phyloP scores from a whole-genome alignment of 2,113 vertebrate genomes.

The Muntiacus reevesi region DNA sequence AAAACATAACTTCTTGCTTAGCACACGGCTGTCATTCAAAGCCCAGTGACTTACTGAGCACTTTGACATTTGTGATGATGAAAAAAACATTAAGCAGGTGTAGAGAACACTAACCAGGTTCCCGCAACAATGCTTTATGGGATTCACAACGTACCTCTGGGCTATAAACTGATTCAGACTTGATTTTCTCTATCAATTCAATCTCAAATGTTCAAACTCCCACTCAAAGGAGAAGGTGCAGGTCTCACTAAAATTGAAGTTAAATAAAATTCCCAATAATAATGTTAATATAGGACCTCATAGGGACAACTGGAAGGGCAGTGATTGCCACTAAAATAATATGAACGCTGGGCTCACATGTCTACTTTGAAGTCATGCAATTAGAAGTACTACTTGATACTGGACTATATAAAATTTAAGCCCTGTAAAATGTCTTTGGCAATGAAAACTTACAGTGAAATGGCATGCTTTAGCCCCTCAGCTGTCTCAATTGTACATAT shows the following conservation, averaged over 20 bases:
- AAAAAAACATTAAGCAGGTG: constrained; percentile 86
- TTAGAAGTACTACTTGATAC: constrained; percentile 73
- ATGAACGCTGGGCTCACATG: constrained; percentile 18
- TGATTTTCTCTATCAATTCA: constrained; percentile 80
- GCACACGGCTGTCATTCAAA: constrained; percentile 85
- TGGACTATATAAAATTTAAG: constrained; percentile 71
- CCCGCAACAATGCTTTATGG: constrained; percentile 85
- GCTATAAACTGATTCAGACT: constrained; percentile 81
- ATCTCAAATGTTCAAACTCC: constrained; percentile 73
- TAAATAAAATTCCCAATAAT: constrained; percentile 59
- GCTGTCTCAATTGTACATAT: constrained; percentile 62
- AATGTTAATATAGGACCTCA: constrained; percentile 46
- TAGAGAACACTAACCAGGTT: constrained; percentile 88
- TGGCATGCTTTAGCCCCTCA: constrained; percentile 54
- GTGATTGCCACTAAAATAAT: constrained; percentile 29
- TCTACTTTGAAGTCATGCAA: constrained; percentile 68
- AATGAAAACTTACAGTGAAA: constrained; percentile 67
- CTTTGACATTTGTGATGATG: constrained; percentile 86
- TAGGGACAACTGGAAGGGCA: constrained; percentile 49
- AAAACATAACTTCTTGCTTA: constrained; percentile 83
- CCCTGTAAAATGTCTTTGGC: constrained; percentile 62
- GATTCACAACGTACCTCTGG: constrained; percentile 83
- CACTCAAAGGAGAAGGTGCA: constrained; percentile 44
- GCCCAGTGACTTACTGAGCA: constrained; percentile 79
- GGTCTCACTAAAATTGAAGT: constrained; percentile 63